Conservation (phyloP, 2,888 invertebrate species). For the Shargacucullia verbasci region DNA sequence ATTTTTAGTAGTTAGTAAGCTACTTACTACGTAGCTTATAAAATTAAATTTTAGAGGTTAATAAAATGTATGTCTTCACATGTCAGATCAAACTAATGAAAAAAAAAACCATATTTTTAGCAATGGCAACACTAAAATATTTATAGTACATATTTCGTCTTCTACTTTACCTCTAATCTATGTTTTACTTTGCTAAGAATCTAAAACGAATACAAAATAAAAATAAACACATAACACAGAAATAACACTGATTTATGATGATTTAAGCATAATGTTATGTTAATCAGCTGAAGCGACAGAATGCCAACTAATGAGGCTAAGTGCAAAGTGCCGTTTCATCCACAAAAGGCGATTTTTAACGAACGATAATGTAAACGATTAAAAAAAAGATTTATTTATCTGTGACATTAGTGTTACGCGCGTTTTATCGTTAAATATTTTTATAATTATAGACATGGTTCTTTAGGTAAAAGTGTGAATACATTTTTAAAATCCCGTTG, state of each 20-base stretch:
- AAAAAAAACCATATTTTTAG: too few relatives aligned
- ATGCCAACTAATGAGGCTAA: conserved; percentile 12
- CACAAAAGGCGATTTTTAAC: conserved; percentile 43
- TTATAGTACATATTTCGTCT: too few relatives aligned
- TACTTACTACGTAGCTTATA: too few relatives aligned
- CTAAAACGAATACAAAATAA: too few relatives aligned
- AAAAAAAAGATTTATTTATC: conserved; percentile 36
- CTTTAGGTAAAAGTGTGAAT: neutral
- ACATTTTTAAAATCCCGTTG: too few relatives aligned
- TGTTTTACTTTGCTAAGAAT: too few relatives aligned
- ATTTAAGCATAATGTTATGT: conserved; percentile 34
- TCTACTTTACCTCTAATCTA: too few relatives aligned
- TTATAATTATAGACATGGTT: conserved; percentile 4
- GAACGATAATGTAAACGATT: conserved; percentile 44
- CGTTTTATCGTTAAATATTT: conserved; percentile 24
- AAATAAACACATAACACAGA: neutral
- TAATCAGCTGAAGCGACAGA: conserved; percentile 25
- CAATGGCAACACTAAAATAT: too few relatives aligned
- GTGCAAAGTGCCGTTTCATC: conserved; percentile 50
- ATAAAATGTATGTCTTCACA: too few relatives aligned
- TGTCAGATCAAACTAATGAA: too few relatives aligned
- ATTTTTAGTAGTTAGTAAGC: too few relatives aligned
- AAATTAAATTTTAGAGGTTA: too few relatives aligned
- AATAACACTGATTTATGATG: conserved; percentile 29
- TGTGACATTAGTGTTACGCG: conserved; percentile 34